Conservation (phyloP, 2,888 invertebrate species). For the Crematogaster levior region DNA sequence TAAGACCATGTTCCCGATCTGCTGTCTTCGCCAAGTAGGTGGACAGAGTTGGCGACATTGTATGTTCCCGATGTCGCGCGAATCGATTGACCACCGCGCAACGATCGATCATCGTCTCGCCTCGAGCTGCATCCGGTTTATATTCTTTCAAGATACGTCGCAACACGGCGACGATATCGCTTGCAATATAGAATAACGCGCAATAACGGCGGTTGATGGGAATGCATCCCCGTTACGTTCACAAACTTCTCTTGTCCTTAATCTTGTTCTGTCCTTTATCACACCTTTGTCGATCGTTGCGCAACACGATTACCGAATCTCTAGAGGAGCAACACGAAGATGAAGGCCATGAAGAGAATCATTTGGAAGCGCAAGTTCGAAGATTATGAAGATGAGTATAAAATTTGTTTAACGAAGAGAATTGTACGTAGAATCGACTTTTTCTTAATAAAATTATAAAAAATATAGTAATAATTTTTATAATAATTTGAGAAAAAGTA, state of each 20-base stretch:
- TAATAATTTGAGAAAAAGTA: too few relatives aligned
- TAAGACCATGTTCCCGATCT: constrained; percentile 64
- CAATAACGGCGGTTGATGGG: not conserved
- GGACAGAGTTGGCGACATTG: constrained; percentile 48
- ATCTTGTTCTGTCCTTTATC: not conserved
- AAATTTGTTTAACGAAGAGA: not conserved
- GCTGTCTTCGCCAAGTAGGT: constrained; percentile 59
- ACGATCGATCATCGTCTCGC: constrained; percentile 68
- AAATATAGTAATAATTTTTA: not conserved
- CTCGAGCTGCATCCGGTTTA: constrained; percentile 33
- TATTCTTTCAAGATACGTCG: constrained; percentile 7
- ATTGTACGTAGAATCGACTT: not conserved
- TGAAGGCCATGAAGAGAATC: not conserved
- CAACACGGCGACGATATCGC: constrained; percentile 5
- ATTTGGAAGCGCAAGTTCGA: not conserved
- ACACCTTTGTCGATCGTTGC: not conserved
- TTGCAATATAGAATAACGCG: not conserved
- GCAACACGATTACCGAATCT: constrained; percentile 2
- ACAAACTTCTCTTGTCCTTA: not conserved
- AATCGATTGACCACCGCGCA: constrained; percentile 54
- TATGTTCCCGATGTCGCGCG: constrained; percentile 20
- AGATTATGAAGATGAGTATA: constrained; percentile 10
- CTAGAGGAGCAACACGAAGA: not conserved
- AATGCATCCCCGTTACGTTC: not conserved
- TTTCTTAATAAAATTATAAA: not conserved